Percentiles rank a stretch among this genome's conserved stretches.
Conservation (phyloP, 2,797 vertebrate species). For the Sebastiscus albofasciatus region DNA sequence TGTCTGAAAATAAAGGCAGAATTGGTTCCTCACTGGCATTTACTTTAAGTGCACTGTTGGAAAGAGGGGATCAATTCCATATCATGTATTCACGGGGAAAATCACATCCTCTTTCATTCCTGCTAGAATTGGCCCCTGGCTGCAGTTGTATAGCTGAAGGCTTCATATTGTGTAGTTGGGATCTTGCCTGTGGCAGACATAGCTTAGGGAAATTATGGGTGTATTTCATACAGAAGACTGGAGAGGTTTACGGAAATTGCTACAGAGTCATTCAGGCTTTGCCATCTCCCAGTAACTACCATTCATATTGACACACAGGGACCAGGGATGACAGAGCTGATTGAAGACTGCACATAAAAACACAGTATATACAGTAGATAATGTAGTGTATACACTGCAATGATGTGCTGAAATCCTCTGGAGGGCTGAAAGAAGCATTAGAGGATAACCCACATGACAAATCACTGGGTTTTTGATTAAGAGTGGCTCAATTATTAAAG, state of each 20-base stretch:
- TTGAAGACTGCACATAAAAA: neutral
- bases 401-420: neutral
- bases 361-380: neutral
- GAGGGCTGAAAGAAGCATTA: neutral
- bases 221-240: neutral
- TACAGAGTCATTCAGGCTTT: neutral
- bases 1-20: neutral
- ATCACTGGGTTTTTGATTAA: neutral
- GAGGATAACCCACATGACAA: neutral
- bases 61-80: constrained; percentile 10
- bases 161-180: constrained; percentile 23
- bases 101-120: constrained; percentile 26
- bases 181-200: constrained; percentile 28
- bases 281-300: neutral
- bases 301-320: neutral
- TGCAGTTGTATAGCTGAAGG: constrained; percentile 38
- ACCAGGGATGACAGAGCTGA: neutral
- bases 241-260: neutral
- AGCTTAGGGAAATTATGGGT: constrained; percentile 19
- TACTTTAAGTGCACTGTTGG: neutral
- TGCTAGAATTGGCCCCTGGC: constrained; percentile 33
- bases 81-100: neutral
- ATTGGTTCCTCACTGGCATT: neutral
- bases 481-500: neutral
- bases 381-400: neutral